Conservation (phyloP, 92 coral and sea anemone genomes). For the Parazoanthus swiftii region DNA sequence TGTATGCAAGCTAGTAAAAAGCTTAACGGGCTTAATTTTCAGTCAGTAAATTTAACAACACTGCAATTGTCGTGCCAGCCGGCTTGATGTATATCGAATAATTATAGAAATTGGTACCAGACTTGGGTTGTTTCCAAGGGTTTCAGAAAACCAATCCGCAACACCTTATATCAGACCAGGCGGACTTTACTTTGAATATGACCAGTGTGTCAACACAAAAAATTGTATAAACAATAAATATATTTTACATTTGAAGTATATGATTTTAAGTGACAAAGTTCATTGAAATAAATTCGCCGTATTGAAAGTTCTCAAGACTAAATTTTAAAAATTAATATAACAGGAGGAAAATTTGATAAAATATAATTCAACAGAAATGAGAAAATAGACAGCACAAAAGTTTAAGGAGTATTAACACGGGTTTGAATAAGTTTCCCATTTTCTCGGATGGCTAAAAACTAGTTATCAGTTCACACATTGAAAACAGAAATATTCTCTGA, state of each 20-base stretch:
- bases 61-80: not conserved
- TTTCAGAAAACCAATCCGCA: no score
- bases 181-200: not conserved
- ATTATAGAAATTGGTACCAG: not conserved
- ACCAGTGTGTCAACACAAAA: not conserved
- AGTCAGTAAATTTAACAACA: constrained; percentile 6
- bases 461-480: not conserved
- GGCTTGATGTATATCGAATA: not conserved
- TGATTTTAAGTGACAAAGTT: not conserved
- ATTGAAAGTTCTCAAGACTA: no score
- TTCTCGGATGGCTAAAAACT: not conserved
- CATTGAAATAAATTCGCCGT: not conserved
- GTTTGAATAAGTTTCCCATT: not conserved
- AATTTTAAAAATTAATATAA: no score
- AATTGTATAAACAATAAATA: not conserved
- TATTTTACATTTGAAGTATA: not conserved
- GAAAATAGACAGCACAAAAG: not conserved
- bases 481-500: not conserved
- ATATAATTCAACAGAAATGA: not conserved
- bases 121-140: not conserved
- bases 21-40: constrained; percentile 21
- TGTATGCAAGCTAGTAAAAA: not conserved
- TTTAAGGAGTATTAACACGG: not conserved
- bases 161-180: not conserved
- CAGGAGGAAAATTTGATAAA: not conserved